Base-by-base conservation (phyloP, 1,140 invertebrate genomes). In the Leptopilina clavipes region DNA sequence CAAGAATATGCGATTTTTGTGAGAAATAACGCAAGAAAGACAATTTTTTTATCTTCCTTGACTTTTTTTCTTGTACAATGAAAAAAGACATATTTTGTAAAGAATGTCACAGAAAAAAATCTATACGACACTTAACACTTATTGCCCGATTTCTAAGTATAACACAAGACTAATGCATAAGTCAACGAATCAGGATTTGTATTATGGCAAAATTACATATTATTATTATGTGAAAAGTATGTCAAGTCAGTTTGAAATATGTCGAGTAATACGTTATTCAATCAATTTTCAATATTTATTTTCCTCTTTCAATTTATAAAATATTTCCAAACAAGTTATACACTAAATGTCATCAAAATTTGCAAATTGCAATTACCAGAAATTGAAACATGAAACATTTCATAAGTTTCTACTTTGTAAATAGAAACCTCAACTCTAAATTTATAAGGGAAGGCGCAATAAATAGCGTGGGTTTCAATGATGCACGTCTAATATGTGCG, bases 201-300 rank as follows among this genome's bases (percentile, higher is more conserved):
- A 40, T 40, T 31, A 5, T 5, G 25, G 25, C 59, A 31, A 65
- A 65, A 65, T 65, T 65, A 65, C 59, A 65, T 65, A 37, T 65
- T 65, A 65, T 65, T 65, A 65, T n/a, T n/a, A n/a, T n/a, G 14
- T 31, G 59, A 65, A 65, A 65, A 65, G 59, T 65, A 14, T 65
- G 59, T 65, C 59, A 65, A 31, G 59, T n/a, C 48, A 52, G 5
- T 17, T 52, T 65, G 59, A 37, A 65, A 65, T 37, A 25, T 65
- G 12, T 25, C 10, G 3, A 65, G 22, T 25, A 31, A 3, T 22
- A 12, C 22, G 56, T 65, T 65, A 65, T 37, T 65, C 59, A 65
- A 65, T 25, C 10, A 10, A 52, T n/a, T 52, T 31, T 14, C 56
- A 31, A 31, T 31, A 31, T 40, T 31, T 65, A 65, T 65, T 65